These are phyloP conservation scores for Daubentonia madagascariensis DNA, from an alignment of 2,113 vertebrate genomes.

Conservation along the genomic window DNA sequence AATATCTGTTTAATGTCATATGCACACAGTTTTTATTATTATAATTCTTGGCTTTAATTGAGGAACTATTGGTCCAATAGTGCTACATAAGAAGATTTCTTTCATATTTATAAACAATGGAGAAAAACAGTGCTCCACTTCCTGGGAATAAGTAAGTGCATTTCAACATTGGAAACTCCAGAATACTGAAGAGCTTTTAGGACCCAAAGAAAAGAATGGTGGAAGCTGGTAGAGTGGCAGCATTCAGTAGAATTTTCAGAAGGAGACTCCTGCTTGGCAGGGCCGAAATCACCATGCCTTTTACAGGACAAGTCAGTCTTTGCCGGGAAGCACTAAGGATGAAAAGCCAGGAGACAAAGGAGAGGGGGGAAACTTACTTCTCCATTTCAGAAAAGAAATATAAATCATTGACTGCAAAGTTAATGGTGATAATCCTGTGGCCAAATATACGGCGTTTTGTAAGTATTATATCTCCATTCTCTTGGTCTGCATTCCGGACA, in stretches of 20 bases:
- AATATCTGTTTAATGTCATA: background rate
- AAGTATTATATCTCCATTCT: background rate
- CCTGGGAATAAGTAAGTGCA: background rate
- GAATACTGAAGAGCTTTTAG: background rate
- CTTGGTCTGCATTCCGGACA: background rate
- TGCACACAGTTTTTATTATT: background rate
- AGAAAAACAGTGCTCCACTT: background rate
- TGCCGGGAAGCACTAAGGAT: background rate
- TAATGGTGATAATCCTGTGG: constrained; percentile 68
- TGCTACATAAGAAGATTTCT: background rate
- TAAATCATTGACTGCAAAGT: constrained; percentile 78
- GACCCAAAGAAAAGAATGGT: background rate
- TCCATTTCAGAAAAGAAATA: constrained; percentile 82
- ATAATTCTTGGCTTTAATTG: background rate
- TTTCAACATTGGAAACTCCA: background rate
- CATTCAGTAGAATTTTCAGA: background rate
- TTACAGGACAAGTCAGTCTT: background rate
- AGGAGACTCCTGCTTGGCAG: too few species aligned
- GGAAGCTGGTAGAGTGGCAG: background rate
- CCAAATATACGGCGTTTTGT: constrained; percentile 68
- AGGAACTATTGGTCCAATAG: background rate
- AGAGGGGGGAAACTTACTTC: constrained; percentile 72
- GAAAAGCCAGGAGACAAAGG: background rate
- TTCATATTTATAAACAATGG: background rate
- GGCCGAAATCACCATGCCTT: background rate